Evolutionary conservation across 2,888 invertebrate genomes (phyloP), one percentile per base, ranked within the genome.

Genomic region (Meteorus colon): DNA sequence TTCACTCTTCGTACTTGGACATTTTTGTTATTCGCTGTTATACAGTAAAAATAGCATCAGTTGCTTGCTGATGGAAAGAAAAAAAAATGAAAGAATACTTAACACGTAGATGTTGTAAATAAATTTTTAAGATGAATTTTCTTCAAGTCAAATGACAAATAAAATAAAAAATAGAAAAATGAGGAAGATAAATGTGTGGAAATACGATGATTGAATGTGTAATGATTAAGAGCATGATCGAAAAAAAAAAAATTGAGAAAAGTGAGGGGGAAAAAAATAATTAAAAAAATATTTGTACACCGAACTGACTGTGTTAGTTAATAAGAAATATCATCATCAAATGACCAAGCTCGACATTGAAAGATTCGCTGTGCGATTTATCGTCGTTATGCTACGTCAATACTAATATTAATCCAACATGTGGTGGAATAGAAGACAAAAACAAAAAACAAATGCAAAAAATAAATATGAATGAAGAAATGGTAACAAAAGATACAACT

Each of bases 321-420:
- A 77, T 74, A 75, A 78, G 75, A 78, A 79, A 78, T 34, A 77
- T 63, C 55, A 55, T 55, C 55, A 55, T 55, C 55, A 55, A 55
- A 55, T 55, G 71, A 75, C 67, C 51, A 74, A 78, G 66, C 78
- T 72, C 77, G 77, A 79, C 77, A 55, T 73, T 74, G 24, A 68
- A 71, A 24, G 75, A 79, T 75, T 77, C 77, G 78, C 79, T 79
- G 78, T 80, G 79, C 77, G 79, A 80, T 78, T 70, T 74, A 66
- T 60, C 75, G 65, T 71, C 68, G 66, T 75, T 73, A 63, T 60
- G 74, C 70, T 70, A 29, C 41, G 41, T 66, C 24, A 66, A 66
- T 66, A 66, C 12, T 41, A 66, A 27, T 66, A 74, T 74, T 74
- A 55, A 41, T 37, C 12, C 27, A 66, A 55, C 55, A 19, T 34